Conservation (phyloP, 2,113 vertebrate species). For the Burhinus oedicnemus region DNA sequence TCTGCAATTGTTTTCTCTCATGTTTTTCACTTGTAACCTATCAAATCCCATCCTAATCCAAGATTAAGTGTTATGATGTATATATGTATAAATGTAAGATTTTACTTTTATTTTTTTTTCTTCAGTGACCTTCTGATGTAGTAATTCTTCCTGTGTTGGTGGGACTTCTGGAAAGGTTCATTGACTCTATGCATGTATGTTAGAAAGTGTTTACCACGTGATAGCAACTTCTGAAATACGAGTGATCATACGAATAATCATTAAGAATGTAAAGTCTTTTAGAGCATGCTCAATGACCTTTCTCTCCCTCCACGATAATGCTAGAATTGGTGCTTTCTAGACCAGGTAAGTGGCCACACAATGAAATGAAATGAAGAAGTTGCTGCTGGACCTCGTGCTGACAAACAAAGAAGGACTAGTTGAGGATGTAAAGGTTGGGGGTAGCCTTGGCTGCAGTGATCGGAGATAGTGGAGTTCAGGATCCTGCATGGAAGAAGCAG, state of each 20-base stretch:
- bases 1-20: not conserved
- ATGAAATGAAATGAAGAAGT: not conserved
- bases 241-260: not conserved
- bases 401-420: not conserved
- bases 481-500: not conserved
- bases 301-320: not conserved
- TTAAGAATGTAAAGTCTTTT: not conserved
- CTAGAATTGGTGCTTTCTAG: not conserved
- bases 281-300: not conserved
- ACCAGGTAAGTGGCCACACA: not conserved
- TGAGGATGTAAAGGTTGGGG: not conserved
- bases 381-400: not conserved
- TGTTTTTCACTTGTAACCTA: not conserved
- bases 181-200: not conserved
- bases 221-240: not conserved
- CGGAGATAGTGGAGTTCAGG: not conserved
- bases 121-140: not conserved
- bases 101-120: not conserved
- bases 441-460: not conserved
- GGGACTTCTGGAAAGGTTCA: not conserved
- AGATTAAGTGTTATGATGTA: not conserved
- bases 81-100: not conserved
- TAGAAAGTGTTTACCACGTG: not conserved
- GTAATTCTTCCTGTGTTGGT: not conserved
- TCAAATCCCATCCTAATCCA: not conserved